phyloP scores from a whole-genome alignment of 92 coral and sea anemone genomes.

The Muricea muricata region DNA sequence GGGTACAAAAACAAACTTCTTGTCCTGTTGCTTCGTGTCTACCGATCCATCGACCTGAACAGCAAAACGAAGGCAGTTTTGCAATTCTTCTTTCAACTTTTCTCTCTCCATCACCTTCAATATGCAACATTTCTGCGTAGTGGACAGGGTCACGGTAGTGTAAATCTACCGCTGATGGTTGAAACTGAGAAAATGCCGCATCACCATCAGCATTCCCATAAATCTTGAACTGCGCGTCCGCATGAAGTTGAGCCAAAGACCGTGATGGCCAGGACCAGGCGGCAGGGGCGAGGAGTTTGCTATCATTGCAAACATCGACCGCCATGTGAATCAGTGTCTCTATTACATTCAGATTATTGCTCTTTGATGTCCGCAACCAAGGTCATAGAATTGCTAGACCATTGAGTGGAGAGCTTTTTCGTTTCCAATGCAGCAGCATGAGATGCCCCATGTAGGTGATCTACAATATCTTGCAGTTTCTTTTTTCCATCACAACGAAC shows the following conservation, averaged over 20 bases:
- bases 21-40: conserved; percentile 20
- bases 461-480: conserved; percentile 22
- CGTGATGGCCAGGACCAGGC: conserved; percentile 15
- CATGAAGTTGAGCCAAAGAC: conserved; percentile 15
- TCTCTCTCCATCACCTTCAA: background rate
- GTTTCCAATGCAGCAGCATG: conserved; percentile 25
- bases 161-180: background rate
- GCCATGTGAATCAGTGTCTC: background rate
- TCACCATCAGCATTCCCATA: conserved; percentile 4
- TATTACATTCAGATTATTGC: background rate
- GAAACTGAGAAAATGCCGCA: background rate
- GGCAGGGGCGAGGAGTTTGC: conserved; percentile 25
- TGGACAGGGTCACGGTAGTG: conserved; percentile 16
- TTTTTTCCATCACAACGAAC: conserved; percentile 18
- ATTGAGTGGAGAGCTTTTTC: conserved; percentile 24
- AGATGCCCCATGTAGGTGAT: conserved; percentile 24
- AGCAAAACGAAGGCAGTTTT: conserved; percentile 24
- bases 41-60: conserved; percentile 28
- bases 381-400: conserved; percentile 13
- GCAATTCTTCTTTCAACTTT: conserved; percentile 23
- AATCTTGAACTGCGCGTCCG: conserved; percentile 7
- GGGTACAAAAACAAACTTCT: conserved; percentile 7
- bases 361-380: conserved; percentile 1
- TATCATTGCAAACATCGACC: conserved; percentile 26
- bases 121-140: conserved; percentile 17